Base-by-base conservation (phyloP, 1,140 invertebrate genomes). In the Drosophila suzukii region DNA sequence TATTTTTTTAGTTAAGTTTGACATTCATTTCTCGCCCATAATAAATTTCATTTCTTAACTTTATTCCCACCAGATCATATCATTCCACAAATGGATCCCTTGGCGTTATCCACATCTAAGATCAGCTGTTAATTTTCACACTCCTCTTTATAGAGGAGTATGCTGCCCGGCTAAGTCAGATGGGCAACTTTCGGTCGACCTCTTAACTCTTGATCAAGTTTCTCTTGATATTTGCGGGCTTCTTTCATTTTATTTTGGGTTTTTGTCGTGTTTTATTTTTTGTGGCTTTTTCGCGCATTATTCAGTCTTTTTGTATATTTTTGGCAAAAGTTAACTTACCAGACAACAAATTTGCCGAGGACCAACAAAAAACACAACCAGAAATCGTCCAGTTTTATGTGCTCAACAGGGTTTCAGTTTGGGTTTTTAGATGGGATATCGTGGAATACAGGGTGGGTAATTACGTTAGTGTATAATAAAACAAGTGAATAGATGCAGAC, bases 161-260 rank as follows among this genome's bases (percentile, higher is more conserved):
- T 44, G 2, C 12, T 61, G 41, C 67, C 59, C 81, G 76, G 47
- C 81, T 74, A 81, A 70, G 77, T 77, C 74, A 77, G 57, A 79
- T 55, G 63, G 53, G 39, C 62, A 61, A 59, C 78, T 70, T 70
- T 76, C 46, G 62, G 47, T 39, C 60, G 60, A 74, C 62, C 70
- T 82, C 79, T 78, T 83, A 83, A 79, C 81, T 83, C 82, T 86
- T 75, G 78, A 85, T 85, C 78, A 86, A 82, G 82, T 85, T 81
- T 85, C 74, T 75, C 74, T 81, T 78, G 74, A 76, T 77, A 75
- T 86, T 78, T 61, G 54, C 62, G 81, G 63, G 62, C 75, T 81
- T 67, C 83, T 84, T 67, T 60, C 70, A 67, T 77, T 68, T 78
- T 78, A 55, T 75, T 73, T 61, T 73, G 55, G 54, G 11, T 47